Base-by-base conservation (phyloP, 2,113 vertebrate species). In the Nematolebias whitei region DNA sequence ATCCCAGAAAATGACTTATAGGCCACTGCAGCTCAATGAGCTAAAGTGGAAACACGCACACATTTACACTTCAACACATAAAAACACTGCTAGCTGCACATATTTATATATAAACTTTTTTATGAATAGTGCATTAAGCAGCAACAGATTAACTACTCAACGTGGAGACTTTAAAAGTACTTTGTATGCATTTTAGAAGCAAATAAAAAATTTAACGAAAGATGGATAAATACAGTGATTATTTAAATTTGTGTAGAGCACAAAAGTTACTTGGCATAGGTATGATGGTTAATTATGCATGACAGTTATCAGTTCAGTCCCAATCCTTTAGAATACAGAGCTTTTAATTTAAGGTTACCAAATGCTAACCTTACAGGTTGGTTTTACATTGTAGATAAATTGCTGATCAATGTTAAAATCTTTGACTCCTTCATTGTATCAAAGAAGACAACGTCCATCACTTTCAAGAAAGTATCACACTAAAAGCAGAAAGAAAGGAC, bases 1-100 rank as follows among this genome's bases (percentile, higher is more conserved):
- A 68, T 76, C 63, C 45, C 18, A 83, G 44, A 53, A 66, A 85
- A 64, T 60, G 54, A 55, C 76, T 73, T 61, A 62, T 48, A 70
- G 58, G 63, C 69, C 52, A 75, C 54, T 71, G 59, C 65, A 77
- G 74, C 78, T 79, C 74, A 59, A 62, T 63, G 68, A 40, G 66
- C 19, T 11, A 1, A 2, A 29, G 43, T 9, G 14, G 22, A 14
- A 18, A 18, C 9, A 26, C 41, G 14, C 38, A 41, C 43, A 57
- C 15, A 41, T 57, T 61, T 48, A 29, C 13, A 38, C n/a, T 20
- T 40, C 19, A 47, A 38, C 10, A 19, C 43, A 49, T 1, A 22
- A 48, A 14, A 43, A 22, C 29, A 59, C 41, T n/a, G 23, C 43
- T 45, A 19, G 55, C 15, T 24, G 40, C 39, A 58, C 39, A 38